phyloP scores from a whole-genome alignment of 1,140 invertebrate species.

The Bombus difficillimus region DNA sequence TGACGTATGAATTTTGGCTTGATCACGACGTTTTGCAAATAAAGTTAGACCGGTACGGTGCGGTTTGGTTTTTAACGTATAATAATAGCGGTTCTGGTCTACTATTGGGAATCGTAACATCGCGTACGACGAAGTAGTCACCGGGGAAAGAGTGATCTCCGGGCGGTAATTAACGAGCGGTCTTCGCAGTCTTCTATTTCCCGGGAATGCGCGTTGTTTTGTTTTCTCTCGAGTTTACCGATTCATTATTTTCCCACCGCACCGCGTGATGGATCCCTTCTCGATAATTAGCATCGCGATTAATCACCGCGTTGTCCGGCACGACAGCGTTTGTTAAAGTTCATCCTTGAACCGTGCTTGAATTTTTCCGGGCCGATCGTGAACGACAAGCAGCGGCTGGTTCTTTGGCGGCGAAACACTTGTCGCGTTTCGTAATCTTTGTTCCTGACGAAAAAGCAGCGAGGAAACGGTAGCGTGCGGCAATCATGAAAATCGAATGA shows the following conservation, averaged over 20 bases:
- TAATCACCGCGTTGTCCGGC: slow-evolving; percentile 55
- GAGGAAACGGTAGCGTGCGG: background rate
- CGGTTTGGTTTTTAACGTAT: background rate
- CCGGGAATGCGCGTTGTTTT: background rate
- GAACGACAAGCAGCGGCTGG: background rate
- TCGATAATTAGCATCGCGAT: slow-evolving; percentile 76
- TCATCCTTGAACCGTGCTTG: background rate
- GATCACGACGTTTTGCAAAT: background rate
- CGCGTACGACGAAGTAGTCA: background rate
- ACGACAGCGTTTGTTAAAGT: background rate
- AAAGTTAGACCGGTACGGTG: background rate
- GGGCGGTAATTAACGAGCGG: slow-evolving; percentile 39
- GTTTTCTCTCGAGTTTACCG: slow-evolving; percentile 31
- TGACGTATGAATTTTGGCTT: slow-evolving; percentile 31
- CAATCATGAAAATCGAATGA: slow-evolving; percentile 3
- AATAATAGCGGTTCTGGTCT: background rate
- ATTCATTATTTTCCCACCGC: slow-evolving; percentile 41
- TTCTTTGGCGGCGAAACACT: background rate
- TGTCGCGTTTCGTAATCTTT: background rate
- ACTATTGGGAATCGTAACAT: too few relatives aligned
- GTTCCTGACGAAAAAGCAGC: background rate
- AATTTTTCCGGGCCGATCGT: background rate
- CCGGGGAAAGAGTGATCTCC: background rate
- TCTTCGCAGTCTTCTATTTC: slow-evolving; percentile 23
- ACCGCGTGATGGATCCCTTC: slow-evolving; percentile 77